Evolutionary conservation across 1,140 invertebrate genomes (phyloP).

Genomic region (Listronotus bonariensis): DNA sequence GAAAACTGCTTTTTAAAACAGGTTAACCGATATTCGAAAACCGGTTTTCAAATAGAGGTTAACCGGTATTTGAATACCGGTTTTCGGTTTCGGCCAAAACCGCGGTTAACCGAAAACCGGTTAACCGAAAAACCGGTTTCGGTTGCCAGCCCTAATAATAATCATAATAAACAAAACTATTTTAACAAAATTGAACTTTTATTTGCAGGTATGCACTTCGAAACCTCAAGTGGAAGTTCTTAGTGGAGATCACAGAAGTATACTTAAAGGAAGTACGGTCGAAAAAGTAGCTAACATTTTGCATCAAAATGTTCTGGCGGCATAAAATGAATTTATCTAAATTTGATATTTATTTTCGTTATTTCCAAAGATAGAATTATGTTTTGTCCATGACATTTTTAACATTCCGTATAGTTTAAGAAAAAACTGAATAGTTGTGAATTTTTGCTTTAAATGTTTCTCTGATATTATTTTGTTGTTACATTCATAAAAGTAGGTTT

Average conservation of each 20-base stretch:
- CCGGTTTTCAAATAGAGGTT: too few species aligned
- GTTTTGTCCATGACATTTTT: slow-evolving; percentile 10
- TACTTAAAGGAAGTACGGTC: slow-evolving; percentile 71
- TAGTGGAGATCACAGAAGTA: slow-evolving; percentile 80
- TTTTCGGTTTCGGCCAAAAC: too few species aligned
- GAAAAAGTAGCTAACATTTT: slow-evolving; percentile 67
- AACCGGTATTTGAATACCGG: too few species aligned
- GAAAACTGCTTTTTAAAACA: too few species aligned
- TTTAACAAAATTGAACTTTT: not conserved
- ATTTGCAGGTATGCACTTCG: slow-evolving; percentile 68
- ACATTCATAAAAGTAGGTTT: not conserved
- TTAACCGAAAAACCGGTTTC: too few species aligned
- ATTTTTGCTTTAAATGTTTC: not conserved
- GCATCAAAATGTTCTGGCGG: slow-evolving; percentile 32
- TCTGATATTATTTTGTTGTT: not conserved
- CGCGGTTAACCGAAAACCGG: too few species aligned
- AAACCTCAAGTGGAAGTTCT: slow-evolving; percentile 71
- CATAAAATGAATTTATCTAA: slow-evolving; percentile 13
- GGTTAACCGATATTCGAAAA: too few species aligned
- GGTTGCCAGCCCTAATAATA: too few species aligned
- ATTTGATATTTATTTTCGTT: not conserved
- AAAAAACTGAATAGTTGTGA: not conserved
- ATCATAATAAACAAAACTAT: too few species aligned
- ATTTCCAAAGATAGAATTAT: slow-evolving; percentile 10
- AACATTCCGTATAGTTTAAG: not conserved